These are phyloP conservation scores for Turritopsis dohrnii DNA, from an alignment of 30 jellyfish, hydroid and myxozoan species.

Conservation along the genomic window DNA sequence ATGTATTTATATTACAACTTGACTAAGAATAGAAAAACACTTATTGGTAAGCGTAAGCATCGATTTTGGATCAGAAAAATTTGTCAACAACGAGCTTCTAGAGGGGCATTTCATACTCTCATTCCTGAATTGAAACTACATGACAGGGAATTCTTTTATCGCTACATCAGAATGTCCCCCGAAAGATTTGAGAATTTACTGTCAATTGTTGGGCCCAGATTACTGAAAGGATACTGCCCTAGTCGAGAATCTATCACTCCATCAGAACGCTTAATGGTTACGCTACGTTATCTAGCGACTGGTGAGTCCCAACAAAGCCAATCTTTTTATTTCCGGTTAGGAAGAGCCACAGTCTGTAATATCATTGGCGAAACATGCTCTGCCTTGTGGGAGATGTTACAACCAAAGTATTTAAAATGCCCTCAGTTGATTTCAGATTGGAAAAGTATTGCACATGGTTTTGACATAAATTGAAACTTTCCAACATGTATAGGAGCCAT, in stretches of 20 bases:
- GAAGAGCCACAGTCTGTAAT: not conserved
- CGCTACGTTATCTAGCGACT: conserved; percentile 44
- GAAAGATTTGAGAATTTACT: conserved; percentile 40
- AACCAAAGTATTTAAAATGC: not conserved
- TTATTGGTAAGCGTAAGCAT: not conserved
- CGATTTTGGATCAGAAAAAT: conserved; percentile 16
- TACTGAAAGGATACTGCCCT: conserved; percentile 15
- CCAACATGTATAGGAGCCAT: not conserved
- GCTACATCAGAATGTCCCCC: conserved; percentile 37
- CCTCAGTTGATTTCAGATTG: not conserved
- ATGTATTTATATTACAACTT: not conserved
- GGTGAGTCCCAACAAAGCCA: conserved; percentile 43
- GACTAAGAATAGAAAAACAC: not conserved
- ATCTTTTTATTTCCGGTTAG: not conserved
- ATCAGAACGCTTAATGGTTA: conserved; percentile 28
- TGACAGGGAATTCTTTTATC: not conserved
- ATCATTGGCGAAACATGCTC: not conserved
- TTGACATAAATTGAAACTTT: not conserved
- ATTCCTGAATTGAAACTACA: not conserved
- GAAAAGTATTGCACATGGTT: not conserved
- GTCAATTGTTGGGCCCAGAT: conserved; percentile 20
- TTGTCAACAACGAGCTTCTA: not conserved
- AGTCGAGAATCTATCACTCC: conserved; percentile 27
- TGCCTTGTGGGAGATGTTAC: not conserved
- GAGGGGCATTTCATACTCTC: not conserved